These are phyloP conservation scores for Proteles cristata DNA, from an alignment of 2,113 vertebrate species.

Conservation along the genomic window DNA sequence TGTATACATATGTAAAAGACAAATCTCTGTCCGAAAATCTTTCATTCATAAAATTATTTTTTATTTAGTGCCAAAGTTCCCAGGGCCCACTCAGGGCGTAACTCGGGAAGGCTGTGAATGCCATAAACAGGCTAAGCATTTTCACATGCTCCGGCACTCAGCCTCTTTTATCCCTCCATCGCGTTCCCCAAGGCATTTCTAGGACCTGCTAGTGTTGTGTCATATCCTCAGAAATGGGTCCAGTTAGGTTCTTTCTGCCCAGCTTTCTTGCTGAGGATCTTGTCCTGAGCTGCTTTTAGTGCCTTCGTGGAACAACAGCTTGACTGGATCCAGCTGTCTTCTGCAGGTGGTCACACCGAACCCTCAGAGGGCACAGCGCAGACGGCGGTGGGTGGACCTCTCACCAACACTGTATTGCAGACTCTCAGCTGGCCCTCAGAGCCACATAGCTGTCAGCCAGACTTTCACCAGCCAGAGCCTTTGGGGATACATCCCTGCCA, in stretches of 20 bases:
- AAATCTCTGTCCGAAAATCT: background rate
- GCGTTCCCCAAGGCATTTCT: background rate
- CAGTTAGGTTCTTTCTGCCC: background rate
- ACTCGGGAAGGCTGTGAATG: background rate
- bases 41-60: background rate
- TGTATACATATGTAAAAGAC: background rate
- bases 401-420: background rate
- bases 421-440: background rate
- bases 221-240: background rate
- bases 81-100: background rate
- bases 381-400: fast-evolving
- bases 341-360: background rate
- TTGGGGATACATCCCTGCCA: background rate
- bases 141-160: background rate
- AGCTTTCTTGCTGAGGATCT: background rate
- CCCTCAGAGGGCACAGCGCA: background rate
- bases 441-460: background rate
- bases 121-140: too few species aligned
- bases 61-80: background rate
- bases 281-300: background rate
- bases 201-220: background rate
- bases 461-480: background rate
- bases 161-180: background rate
- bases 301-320: fast-evolving
- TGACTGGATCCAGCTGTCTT: background rate